A percentile compares a stretch with the other conserved stretches of the same genome.
phyloP scores from a whole-genome alignment of 2,888 invertebrate genomes.

The Drosophila neotestacea region DNA sequence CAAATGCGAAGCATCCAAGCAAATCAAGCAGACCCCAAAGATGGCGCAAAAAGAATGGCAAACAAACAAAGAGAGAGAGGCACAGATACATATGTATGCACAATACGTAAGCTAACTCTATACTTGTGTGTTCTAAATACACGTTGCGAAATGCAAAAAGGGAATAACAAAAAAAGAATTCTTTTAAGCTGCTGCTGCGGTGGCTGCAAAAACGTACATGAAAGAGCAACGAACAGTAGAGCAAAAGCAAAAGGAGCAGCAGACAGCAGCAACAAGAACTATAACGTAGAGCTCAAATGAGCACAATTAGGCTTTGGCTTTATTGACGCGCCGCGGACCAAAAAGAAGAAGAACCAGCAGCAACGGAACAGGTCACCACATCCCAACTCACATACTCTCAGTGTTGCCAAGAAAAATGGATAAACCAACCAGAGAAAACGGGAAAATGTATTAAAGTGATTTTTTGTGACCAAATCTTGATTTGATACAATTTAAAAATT shows the following conservation, averaged over 20 bases:
- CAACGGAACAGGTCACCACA: slow-evolving; percentile 71
- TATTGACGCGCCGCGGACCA: slow-evolving; percentile 66
- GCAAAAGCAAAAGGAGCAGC: slow-evolving; percentile 44
- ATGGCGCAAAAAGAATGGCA: slow-evolving; percentile 62
- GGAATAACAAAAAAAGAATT: slow-evolving; percentile 44
- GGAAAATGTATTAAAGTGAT: too few relatives aligned
- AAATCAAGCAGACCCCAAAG: slow-evolving; percentile 60
- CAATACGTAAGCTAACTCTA: slow-evolving; percentile 35
- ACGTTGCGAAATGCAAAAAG: slow-evolving; percentile 70
- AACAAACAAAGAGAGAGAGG: slow-evolving; percentile 37
- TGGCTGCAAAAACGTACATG: slow-evolving; percentile 45
- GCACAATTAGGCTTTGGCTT: slow-evolving; percentile 79
- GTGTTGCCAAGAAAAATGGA: too few relatives aligned
- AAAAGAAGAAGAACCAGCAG: slow-evolving; percentile 16
- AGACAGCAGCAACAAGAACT: slow-evolving; percentile 25
- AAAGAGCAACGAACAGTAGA: slow-evolving; percentile 35
- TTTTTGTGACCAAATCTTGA: too few relatives aligned
- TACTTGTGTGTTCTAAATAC: slow-evolving; percentile 71
- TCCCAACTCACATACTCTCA: slow-evolving; percentile 62
- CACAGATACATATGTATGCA: slow-evolving; percentile 7
- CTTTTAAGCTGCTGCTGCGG: slow-evolving; percentile 46
- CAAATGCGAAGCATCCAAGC: slow-evolving; percentile 68
- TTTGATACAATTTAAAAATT: too few relatives aligned
- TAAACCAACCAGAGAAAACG: too few relatives aligned
- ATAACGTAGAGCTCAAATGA: slow-evolving; percentile 69